A percentile compares a stretch with the other conserved stretches of the same genome.
Evolutionary conservation across 2,888 invertebrate species (phyloP).

Genomic region (Plebejus argus): DNA sequence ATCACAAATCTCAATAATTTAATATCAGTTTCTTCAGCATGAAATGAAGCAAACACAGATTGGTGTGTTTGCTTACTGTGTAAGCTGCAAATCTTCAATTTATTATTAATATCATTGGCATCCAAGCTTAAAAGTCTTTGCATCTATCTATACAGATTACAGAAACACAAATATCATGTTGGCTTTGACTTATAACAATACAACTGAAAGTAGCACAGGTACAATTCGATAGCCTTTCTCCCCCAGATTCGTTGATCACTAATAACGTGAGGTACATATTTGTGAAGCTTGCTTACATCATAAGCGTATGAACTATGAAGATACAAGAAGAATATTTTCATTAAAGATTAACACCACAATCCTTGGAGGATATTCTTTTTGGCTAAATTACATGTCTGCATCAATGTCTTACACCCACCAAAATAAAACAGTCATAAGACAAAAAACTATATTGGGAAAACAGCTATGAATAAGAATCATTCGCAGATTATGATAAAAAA

Average conservation of each 20-base stretch:
- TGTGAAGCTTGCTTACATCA: neutral
- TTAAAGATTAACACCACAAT: neutral
- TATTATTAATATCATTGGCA: neutral
- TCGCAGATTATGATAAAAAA: slow-evolving; percentile 1
- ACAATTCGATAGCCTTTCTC: slow-evolving; percentile 23
- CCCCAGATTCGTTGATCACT: neutral
- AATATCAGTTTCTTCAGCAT: neutral
- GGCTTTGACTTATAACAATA: neutral
- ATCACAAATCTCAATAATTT: neutral
- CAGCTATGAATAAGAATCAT: neutral
- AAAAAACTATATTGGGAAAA: neutral
- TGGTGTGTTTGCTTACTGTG: neutral
- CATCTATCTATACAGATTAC: too few relatives aligned
- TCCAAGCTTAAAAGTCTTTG: neutral
- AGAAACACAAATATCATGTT: neutral
- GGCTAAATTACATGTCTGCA: neutral
- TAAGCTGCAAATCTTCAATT: neutral
- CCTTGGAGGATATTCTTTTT: neutral
- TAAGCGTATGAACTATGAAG: neutral
- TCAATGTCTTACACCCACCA: neutral
- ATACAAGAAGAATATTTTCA: neutral
- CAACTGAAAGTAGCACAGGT: slow-evolving; percentile 16
- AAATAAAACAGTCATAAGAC: neutral
- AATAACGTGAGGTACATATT: neutral
- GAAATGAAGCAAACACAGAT: neutral